Evolutionary conservation across 1,140 invertebrate genomes (phyloP).

Genomic region (Apis florea): DNA sequence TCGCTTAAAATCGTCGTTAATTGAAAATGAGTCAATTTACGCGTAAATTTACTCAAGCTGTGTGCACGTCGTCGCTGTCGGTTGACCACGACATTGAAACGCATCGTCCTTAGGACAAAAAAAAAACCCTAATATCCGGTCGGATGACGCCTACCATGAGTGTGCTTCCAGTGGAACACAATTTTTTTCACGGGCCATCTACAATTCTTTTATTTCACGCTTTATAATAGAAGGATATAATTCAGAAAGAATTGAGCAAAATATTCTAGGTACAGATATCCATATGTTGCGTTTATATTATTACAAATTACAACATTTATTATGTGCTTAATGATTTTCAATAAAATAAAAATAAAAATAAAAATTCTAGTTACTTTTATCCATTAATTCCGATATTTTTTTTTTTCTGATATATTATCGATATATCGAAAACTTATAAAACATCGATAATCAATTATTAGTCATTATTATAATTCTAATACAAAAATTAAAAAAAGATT

Average conservation of each 20-base stretch:
- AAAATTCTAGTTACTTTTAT: too few relatives aligned
- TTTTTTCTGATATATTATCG: too few relatives aligned
- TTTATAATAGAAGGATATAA: too few relatives aligned
- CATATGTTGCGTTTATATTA: too few relatives aligned
- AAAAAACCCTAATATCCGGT: constrained; percentile 33
- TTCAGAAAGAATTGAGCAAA: neutral
- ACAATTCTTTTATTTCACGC: neutral
- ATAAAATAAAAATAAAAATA: too few relatives aligned
- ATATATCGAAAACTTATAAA: too few relatives aligned
- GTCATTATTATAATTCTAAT: too few relatives aligned
- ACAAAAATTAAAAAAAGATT: too few relatives aligned
- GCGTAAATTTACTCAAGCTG: constrained; percentile 20
- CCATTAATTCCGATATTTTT: too few relatives aligned
- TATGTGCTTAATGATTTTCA: too few relatives aligned
- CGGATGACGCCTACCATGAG: neutral
- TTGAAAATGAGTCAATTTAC: constrained; percentile 65
- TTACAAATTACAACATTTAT: too few relatives aligned
- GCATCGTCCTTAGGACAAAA: constrained; percentile 27
- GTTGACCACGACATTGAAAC: constrained; percentile 2
- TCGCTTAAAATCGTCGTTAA: constrained; percentile 60
- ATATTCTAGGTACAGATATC: neutral
- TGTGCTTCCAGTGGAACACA: neutral
- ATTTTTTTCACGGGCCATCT: neutral
- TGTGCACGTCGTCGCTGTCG: neutral
- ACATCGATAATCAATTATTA: too few relatives aligned